Evolutionary conservation across 2,797 vertebrate species (phyloP).

Genomic region (Bradypodion pumilum): DNA sequence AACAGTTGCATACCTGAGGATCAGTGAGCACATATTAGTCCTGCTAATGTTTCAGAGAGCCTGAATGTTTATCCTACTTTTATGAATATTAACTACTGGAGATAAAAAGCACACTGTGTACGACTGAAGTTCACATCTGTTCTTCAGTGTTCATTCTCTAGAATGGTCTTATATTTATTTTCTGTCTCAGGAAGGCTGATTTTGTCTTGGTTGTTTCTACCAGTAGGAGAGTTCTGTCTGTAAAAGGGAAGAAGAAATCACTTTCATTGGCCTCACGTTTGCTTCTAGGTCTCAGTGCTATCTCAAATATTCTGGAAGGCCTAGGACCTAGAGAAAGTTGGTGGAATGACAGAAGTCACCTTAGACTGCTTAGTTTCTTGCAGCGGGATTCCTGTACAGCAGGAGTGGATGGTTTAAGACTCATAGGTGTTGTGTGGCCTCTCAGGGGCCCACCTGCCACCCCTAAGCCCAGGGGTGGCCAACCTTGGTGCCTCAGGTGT

Average conservation of each 20-base stretch:
- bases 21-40: not conserved
- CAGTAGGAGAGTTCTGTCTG: not conserved
- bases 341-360: not conserved
- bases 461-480: too few relatives aligned
- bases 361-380: not conserved
- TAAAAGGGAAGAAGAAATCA: not conserved
- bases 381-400: not conserved
- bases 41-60: not conserved
- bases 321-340: not conserved
- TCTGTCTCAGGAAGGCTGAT: not conserved
- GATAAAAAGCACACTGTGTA: not conserved
- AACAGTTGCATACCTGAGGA: not conserved
- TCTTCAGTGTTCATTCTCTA: not conserved
- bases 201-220: not conserved
- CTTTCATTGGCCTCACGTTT: not conserved
- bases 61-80: not conserved
- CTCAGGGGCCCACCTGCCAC: too few relatives aligned
- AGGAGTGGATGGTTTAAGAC: too few relatives aligned
- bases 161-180: not conserved
- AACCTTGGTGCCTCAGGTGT: too few relatives aligned
- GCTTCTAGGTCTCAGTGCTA: not conserved
- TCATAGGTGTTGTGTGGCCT: too few relatives aligned
- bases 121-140: not conserved
- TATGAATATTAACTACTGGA: not conserved
- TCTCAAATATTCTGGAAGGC: not conserved